Percentiles rank a stretch among this genome's conserved stretches.
These are phyloP conservation scores for Drusus annulatus DNA, from an alignment of 1,140 invertebrate species.

Conservation along the genomic window DNA sequence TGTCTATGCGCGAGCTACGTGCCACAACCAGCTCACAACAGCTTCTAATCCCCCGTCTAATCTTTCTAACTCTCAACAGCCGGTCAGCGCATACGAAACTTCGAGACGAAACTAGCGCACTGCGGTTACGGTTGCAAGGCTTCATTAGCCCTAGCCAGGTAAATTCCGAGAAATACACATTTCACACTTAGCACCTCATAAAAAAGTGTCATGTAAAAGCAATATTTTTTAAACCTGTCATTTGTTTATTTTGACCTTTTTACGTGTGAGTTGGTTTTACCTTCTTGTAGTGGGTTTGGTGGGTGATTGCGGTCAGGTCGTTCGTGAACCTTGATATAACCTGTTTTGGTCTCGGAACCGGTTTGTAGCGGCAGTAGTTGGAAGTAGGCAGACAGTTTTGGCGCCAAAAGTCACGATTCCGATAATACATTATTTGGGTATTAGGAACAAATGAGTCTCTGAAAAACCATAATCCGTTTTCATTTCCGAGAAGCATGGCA, in stretches of 20 bases:
- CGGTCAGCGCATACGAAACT: not conserved
- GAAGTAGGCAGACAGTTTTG: conserved; percentile 49
- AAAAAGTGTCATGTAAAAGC: not conserved
- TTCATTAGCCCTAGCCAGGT: not conserved
- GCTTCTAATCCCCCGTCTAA: not conserved
- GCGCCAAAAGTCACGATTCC: conserved; percentile 51
- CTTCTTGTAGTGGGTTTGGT: not conserved
- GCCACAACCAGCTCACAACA: conserved; percentile 5
- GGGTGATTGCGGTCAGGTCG: not conserved
- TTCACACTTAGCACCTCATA: not conserved
- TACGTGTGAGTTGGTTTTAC: not conserved
- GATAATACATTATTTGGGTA: not conserved
- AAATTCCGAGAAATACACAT: not conserved
- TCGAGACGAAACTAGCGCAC: not conserved
- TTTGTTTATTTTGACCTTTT: not conserved
- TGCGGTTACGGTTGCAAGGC: not conserved
- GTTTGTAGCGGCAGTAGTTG: conserved; percentile 14
- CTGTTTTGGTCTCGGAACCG: not conserved
- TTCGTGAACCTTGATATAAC: conserved; percentile 34
- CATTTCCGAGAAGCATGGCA: too few relatives aligned
- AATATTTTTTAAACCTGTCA: not conserved
- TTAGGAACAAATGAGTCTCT: too few relatives aligned
- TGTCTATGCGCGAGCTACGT: conserved; percentile 13
- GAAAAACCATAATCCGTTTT: too few relatives aligned
- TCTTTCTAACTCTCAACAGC: conserved; percentile 10